Percentiles rank a stretch among this genome's conserved stretches.
These are phyloP conservation scores for Vespertilio murinus DNA, from an alignment of 2,797 vertebrate species.

Conservation along the genomic window DNA sequence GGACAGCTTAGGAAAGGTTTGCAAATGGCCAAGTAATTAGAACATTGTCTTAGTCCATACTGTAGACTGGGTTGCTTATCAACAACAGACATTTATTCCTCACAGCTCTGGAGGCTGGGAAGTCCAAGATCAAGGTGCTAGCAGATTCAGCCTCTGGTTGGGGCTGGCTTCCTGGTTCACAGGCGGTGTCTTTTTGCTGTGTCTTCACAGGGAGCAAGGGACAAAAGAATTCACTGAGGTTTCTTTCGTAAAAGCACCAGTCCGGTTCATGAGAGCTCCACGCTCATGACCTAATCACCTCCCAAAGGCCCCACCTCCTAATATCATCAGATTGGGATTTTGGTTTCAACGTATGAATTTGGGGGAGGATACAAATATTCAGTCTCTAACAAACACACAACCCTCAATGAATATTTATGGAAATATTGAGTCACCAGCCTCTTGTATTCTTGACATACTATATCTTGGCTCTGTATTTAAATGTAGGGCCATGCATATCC, in stretches of 20 bases:
- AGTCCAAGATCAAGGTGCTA: not conserved
- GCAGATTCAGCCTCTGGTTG: not conserved
- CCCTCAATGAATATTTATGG: not conserved
- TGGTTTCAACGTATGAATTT: not conserved
- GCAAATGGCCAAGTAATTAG: not conserved
- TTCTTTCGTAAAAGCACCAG: not conserved
- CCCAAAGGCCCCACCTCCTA: not conserved
- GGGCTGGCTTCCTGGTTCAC: not conserved
- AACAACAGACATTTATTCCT: not conserved
- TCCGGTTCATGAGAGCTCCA: not conserved
- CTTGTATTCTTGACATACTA: not conserved
- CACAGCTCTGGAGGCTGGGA: not conserved
- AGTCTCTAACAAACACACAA: not conserved
- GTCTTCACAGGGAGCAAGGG: not conserved
- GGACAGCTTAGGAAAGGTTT: not conserved
- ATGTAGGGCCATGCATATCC: not conserved
- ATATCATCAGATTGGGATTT: not conserved
- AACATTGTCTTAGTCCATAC: not conserved
- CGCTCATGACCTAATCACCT: not conserved
- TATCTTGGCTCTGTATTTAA: slow-evolving; percentile 5
- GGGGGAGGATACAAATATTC: not conserved
- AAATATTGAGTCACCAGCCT: not conserved
- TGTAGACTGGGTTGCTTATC: not conserved
- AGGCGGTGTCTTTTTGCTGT: not conserved
- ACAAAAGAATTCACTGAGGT: not conserved